Evolutionary conservation across 2,797 vertebrate species (phyloP).

Genomic region (Delichon dasypus): DNA sequence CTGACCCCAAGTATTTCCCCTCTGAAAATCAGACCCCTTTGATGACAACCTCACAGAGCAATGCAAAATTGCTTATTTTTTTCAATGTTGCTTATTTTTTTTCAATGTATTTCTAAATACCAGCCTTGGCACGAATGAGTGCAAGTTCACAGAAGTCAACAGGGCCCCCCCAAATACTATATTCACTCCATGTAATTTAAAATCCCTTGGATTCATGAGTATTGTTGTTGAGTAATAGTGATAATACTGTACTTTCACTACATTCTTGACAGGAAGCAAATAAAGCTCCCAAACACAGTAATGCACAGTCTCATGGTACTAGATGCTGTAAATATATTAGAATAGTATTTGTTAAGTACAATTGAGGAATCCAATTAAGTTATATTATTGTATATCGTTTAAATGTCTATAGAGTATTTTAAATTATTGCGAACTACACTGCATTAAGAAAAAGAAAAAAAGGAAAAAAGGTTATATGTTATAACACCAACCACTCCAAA

Average conservation of each 20-base stretch:
- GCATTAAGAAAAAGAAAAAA: slow-evolving; percentile 40
- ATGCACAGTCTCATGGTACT: slow-evolving; percentile 61
- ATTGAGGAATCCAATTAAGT: slow-evolving; percentile 76
- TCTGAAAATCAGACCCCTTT: not conserved
- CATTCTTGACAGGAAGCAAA: slow-evolving; percentile 59
- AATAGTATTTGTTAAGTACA: slow-evolving; percentile 67
- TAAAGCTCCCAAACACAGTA: slow-evolving; percentile 53
- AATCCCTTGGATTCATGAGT: not conserved
- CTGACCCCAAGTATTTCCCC: not conserved
- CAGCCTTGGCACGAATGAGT: not conserved
- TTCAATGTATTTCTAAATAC: not conserved
- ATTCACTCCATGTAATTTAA: not conserved
- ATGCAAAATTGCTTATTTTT: not conserved
- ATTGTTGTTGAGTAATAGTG: slow-evolving; percentile 5
- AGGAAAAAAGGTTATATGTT: slow-evolving; percentile 34
- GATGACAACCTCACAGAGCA: not conserved
- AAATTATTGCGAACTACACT: slow-evolving; percentile 81
- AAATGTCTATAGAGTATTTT: slow-evolving; percentile 80
- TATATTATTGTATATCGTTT: slow-evolving; percentile 78
- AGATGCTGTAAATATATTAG: slow-evolving; percentile 70
- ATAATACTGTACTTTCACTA: slow-evolving; percentile 47
- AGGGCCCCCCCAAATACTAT: not conserved
- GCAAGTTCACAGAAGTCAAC: not conserved
- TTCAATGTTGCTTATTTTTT: not conserved
- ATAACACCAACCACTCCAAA: slow-evolving; percentile 43